Evolutionary conservation across 2,797 vertebrate species (phyloP), one percentile per base, ranked within the genome.

Genomic region (Diplodus sargus): DNA sequence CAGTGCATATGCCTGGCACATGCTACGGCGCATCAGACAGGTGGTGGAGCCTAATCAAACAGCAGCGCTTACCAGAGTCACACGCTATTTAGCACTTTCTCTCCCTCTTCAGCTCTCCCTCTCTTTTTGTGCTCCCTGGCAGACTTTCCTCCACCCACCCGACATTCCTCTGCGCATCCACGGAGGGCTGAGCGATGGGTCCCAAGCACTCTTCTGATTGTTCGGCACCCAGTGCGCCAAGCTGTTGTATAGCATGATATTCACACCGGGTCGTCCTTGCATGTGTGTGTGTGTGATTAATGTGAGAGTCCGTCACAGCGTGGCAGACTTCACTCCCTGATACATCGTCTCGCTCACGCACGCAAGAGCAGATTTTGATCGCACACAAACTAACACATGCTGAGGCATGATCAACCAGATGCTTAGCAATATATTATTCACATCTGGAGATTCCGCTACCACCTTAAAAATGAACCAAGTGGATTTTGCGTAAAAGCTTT

Each of bases 21-120:
- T 83, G 83, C 72, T 79, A 23, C 45, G 49, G 60, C 63, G 65
- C 86, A 79, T 87, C 80, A 82, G 73, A 75, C 83, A 89, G 87
- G 87, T 90, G 89, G 87, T 84, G 82, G 86, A 79, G 76, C 58
- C 79, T 81, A 80, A 89, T 91, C 90, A 85, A 86, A 88, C 87
- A n/a, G 43, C 74, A 59, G 61, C 48, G 8, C 77, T 89, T 82
- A 83, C 72, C 65, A 70, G 28, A 83, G 78, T 89, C 69, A 71
- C 77, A 84, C 83, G 42, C 64, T 82, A 83, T 86, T 89, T 87
- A 80, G 75, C 74, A 61, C 72, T 78, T 79, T 61, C 76, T 49
- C 25, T 56, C 39, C 12, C 47, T 69, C 56, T 43, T 43, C 53
- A 43, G 25, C 48, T 63, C 59, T 56, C 42, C 16, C 49, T 48